phyloP scores from a whole-genome alignment of 92 coral and sea anemone species.

The Plumapathes pennacea region DNA sequence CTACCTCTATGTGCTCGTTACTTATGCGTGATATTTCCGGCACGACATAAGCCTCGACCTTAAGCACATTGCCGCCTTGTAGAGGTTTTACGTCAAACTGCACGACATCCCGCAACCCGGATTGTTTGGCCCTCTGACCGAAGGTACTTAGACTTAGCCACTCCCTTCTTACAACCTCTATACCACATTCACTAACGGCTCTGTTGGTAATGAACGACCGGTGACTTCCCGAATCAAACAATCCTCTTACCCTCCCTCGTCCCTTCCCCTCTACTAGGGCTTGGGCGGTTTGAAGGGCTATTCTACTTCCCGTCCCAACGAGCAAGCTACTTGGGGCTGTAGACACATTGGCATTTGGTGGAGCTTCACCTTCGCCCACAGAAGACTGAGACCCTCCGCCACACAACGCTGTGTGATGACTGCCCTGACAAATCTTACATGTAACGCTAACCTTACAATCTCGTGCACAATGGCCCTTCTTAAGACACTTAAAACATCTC shows the following conservation, averaged over 20 bases:
- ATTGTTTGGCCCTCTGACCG: slow-evolving; percentile 12
- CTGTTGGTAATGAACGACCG: slow-evolving; percentile 34
- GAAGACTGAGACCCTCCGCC: neutral
- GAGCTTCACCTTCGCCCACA: neutral
- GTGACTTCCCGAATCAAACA: slow-evolving; percentile 57
- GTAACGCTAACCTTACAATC: slow-evolving; percentile 16
- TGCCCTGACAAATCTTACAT: slow-evolving; percentile 35
- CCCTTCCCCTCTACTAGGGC: slow-evolving; percentile 25
- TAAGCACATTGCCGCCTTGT: slow-evolving; percentile 15
- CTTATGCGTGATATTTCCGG: slow-evolving; percentile 23
- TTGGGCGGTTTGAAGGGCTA: slow-evolving; percentile 33
- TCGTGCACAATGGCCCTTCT: slow-evolving; percentile 33
- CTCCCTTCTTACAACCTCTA: slow-evolving; percentile 17
- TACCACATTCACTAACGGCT: neutral
- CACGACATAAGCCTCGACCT: slow-evolving; percentile 39
- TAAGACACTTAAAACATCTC: slow-evolving; percentile 44
- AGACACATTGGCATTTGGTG: neutral
- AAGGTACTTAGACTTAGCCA: slow-evolving; percentile 40
- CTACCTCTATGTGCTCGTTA: slow-evolving; percentile 29
- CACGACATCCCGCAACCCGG: slow-evolving; percentile 15
- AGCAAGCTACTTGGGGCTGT: slow-evolving; percentile 8
- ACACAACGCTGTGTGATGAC: slow-evolving; percentile 45
- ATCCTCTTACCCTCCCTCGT: slow-evolving; percentile 23
- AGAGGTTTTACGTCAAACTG: slow-evolving; percentile 19
- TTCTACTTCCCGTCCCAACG: slow-evolving; percentile 8